These are phyloP conservation scores for Martes flavigula DNA, from an alignment of 2,797 vertebrate species.

Conservation along the genomic window DNA sequence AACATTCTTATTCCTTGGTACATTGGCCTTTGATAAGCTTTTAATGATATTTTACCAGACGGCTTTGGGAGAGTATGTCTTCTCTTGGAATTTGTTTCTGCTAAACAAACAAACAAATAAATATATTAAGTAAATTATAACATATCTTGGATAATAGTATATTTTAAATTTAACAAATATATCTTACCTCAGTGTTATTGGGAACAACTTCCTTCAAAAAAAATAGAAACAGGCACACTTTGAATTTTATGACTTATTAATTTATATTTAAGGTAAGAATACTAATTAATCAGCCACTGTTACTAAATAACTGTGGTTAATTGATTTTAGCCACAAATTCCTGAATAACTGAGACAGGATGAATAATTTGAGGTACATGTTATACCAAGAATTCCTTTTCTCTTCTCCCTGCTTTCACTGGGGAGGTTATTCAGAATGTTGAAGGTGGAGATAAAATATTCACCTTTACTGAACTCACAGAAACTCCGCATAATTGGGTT, in stretches of 20 bases:
- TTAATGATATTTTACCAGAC: conserved; percentile 49
- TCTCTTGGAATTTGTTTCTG: neutral
- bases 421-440: neutral
- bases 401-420: neutral
- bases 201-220: conserved; percentile 20
- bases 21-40: neutral
- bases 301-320: neutral
- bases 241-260: neutral
- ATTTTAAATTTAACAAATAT: conserved; percentile 14
- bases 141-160: neutral
- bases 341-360: neutral
- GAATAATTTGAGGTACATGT: neutral
- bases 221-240: neutral
- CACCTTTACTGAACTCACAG: neutral
- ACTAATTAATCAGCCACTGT: neutral
- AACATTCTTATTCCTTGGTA: neutral
- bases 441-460: neutral
- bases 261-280: neutral
- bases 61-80: neutral
- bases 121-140: neutral
- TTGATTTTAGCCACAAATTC: neutral
- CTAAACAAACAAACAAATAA: neutral
- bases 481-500: neutral
- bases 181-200: neutral
- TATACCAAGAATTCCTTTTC: neutral